Evolutionary conservation across 2,888 invertebrate species (phyloP), one percentile per base, ranked within the genome.

Genomic region (Elmis aenea): DNA sequence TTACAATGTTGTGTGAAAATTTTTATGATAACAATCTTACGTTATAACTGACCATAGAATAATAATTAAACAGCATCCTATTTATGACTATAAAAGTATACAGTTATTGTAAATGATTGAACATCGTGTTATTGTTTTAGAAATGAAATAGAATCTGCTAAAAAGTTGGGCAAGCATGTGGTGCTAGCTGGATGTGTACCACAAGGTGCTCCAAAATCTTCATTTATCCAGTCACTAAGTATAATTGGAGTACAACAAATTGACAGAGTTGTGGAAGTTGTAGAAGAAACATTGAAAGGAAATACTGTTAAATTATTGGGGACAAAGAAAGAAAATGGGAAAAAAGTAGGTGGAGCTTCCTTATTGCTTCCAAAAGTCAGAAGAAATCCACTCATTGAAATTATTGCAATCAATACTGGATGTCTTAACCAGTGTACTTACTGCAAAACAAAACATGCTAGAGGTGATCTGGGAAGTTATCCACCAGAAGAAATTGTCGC

Each of bases 191-290:
- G 97, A 0, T 99, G 97, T 67, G 96, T 97, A 3, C 92, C 96
- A 0, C 96, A 96, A 68, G 95, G 94, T 0, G 87, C 87, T 1
- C 88, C 87, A 0, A 82, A 85, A 31, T 74, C 85, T 0, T 68
- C 67, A 42, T 78, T 76, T 48, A 66, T 86, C 11, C 72, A 81
- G 57, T 89, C 90, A 0, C 72, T 96, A 5, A 96, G 96, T 51
- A 79, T 96, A 1, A 85, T 99, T n/a, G 97, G 97, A 0, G 96
- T 97, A 0, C 95, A 97, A 58, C 97, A 99, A 72, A 97, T 99
- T 41, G 96, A 99, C 64, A 74, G 95, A 42, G 90, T 99, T 1
- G 89, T 96, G 0, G 95, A 97, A 70, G 92, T 97, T 0, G 96
- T 99, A 0, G 97, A 97, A 64, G 96, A 99, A 69, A 94, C 96